Base-by-base conservation (phyloP, 2,888 invertebrate species). In the Altica lythri region DNA sequence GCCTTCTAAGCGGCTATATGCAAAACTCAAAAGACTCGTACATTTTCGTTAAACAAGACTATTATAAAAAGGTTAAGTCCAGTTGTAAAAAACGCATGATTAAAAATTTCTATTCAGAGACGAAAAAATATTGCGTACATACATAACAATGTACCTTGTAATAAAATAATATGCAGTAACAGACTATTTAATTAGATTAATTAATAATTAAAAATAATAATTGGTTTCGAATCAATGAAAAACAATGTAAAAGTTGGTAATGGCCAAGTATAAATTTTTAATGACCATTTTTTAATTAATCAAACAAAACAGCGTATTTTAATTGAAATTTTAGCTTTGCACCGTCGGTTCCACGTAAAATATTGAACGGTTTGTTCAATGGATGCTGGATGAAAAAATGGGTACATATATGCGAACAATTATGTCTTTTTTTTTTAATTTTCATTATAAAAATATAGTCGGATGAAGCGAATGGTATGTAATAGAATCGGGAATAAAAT, bases 181-280 rank as follows among this genome's bases (percentile, higher is more conserved):
- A 49, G 51, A 42, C 51, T 50, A 51, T 57, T 58, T 61, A 66
- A 63, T 66, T 63, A 64, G 63, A 48, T 58, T 61, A 61, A 64
- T 66, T 63, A 63, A 63, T 64, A 64, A 64, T 66, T 66, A 63
- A 64, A 64, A 66, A 64, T 63, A 65, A 60, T 64, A 63, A 66
- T 64, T 64, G 64, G 59, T 56, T 46, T 44, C 53, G 61, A 62
- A 60, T 61, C 62, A 59, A 63, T 63, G 61, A 55, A 56, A 61
- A 59, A 59, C 55, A 53, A 55, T 53, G 52, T 50, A 40, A 51
- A 57, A 57, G 43, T 57, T 55, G 46, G 50, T 53, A 59, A 53
- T 59, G 57, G 55, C 46, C 29, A 44, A 51, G 48, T 59, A 55
- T 62, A 58, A 55, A 61, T 60, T 62, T 62, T 59, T 60, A 56